Percentiles rank a stretch among this genome's conserved stretches.
Conservation (phyloP, 2,113 vertebrate species). For the Formicarius rufipectus region DNA sequence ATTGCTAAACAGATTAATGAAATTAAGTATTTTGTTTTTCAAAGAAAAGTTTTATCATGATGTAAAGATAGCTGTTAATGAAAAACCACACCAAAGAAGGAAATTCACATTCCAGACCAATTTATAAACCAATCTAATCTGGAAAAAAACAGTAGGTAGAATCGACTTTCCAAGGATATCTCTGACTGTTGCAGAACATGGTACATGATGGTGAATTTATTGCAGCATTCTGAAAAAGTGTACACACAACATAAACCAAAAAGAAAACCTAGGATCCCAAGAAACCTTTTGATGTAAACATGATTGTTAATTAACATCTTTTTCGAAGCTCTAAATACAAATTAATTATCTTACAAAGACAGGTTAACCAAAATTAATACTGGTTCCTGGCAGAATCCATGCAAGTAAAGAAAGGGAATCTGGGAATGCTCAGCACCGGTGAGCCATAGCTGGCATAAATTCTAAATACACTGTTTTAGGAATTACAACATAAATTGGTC, state of each 20-base stretch:
- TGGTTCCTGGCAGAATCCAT: neutral
- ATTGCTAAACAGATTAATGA: slow-evolving; percentile 84
- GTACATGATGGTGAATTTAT: neutral
- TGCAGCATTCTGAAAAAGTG: neutral
- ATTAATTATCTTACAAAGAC: neutral
- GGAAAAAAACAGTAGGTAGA: slow-evolving; percentile 6
- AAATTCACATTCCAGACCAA: slow-evolving; percentile 64
- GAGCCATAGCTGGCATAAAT: neutral
- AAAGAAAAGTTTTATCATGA: slow-evolving; percentile 66
- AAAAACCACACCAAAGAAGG: slow-evolving; percentile 49
- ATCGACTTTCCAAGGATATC: slow-evolving; percentile 32
- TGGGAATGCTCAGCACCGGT: neutral
- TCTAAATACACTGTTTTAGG: neutral
- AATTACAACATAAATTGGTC: neutral
- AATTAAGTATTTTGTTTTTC: slow-evolving; percentile 76
- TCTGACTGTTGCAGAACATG: slow-evolving; percentile 7
- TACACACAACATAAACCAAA: neutral
- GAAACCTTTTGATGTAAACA: neutral
- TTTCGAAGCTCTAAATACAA: slow-evolving; percentile 4
- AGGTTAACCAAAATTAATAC: neutral
- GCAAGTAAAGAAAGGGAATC: neutral
- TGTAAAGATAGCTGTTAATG: slow-evolving; percentile 64
- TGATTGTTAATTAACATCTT: neutral
- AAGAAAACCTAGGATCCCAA: neutral
- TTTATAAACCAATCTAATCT: slow-evolving; percentile 66